Evolutionary conservation across 2,888 invertebrate species (phyloP), one percentile per base, ranked within the genome.

Genomic region (Scaptodrosophila latifasciaeformis): DNA sequence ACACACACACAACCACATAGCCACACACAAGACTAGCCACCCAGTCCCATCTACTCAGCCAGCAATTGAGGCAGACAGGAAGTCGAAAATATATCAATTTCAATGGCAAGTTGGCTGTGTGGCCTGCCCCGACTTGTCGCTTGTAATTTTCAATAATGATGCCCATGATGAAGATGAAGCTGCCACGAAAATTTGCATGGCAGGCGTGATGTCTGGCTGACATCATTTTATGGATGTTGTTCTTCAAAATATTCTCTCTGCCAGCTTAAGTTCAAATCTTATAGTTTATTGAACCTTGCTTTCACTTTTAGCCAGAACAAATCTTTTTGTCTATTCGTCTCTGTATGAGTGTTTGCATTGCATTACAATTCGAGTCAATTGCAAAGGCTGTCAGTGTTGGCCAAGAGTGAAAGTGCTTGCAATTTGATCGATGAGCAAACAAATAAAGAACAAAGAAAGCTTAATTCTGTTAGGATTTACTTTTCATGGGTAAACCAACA

Each of bases 241-340:
- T 4, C 27, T 27, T 9, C 27, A 27, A 27, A 27, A n/a, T n/a
- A n/a, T n/a, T n/a, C n/a, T n/a, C n/a, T n/a, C n/a, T n/a, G n/a
- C n/a, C 27, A 6, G 27, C 31, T n/a, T 49, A 54, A 60, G 69
- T 71, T 67, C 65, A 67, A 59, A 46, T 24, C 24, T 17, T 71
- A 66, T 69, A 79, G 80, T 71, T 68, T 68, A 65, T 58, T 72
- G 80, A 72, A 79, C 79, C 49, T 9, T n/a, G n/a, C n/a, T n/a
- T n/a, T n/a, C n/a, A n/a, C n/a, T n/a, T n/a, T n/a, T n/a, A n/a
- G n/a, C n/a, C n/a, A n/a, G n/a, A n/a, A n/a, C n/a, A n/a, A n/a
- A n/a, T n/a, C n/a, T n/a, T n/a, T n/a, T n/a, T n/a, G n/a, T n/a
- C n/a, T n/a, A n/a, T n/a, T n/a, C n/a, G n/a, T n/a, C n/a, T n/a